A percentile compares a stretch with the other conserved stretches of the same genome.
These are phyloP conservation scores for Carterocephalus palaemon DNA, from an alignment of 2,888 invertebrate genomes.

Conservation along the genomic window DNA sequence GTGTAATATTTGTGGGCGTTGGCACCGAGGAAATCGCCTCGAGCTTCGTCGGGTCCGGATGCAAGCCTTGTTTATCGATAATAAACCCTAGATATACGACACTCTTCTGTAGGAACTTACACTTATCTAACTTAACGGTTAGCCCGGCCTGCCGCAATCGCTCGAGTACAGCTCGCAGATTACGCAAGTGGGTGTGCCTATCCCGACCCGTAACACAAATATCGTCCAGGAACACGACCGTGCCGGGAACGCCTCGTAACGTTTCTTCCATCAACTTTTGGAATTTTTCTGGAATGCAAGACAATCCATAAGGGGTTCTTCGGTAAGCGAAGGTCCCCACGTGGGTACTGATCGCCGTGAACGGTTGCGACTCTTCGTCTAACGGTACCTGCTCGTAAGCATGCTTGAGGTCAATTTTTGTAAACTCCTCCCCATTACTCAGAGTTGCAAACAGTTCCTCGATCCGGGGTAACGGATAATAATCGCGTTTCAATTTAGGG, in stretches of 20 bases:
- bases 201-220: constrained; percentile 28
- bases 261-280: constrained; percentile 28
- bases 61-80: neutral
- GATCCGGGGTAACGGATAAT: constrained; percentile 14
- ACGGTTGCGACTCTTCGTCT: constrained; percentile 24
- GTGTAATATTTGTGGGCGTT: constrained; percentile 25
- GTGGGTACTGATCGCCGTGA: constrained; percentile 28
- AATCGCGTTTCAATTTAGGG: constrained; percentile 28
- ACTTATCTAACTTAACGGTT: constrained; percentile 22
- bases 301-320: constrained; percentile 24
- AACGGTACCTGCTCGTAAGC: constrained; percentile 12
- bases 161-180: constrained; percentile 30
- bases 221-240: constrained; percentile 30
- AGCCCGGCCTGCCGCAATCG: constrained; percentile 25
- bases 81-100: constrained; percentile 1
- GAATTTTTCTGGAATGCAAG: constrained; percentile 25
- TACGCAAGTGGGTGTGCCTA: constrained; percentile 23
- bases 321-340: constrained; percentile 25
- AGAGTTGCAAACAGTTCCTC: constrained; percentile 1
- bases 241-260: constrained; percentile 24
- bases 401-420: constrained; percentile 16
- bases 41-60: neutral
- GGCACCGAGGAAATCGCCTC: constrained; percentile 16
- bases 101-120: neutral
- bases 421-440: constrained; percentile 6